Percentiles rank a stretch among this genome's conserved stretches.
Conservation (phyloP, 2,888 invertebrate species). For the Drepana falcataria region DNA sequence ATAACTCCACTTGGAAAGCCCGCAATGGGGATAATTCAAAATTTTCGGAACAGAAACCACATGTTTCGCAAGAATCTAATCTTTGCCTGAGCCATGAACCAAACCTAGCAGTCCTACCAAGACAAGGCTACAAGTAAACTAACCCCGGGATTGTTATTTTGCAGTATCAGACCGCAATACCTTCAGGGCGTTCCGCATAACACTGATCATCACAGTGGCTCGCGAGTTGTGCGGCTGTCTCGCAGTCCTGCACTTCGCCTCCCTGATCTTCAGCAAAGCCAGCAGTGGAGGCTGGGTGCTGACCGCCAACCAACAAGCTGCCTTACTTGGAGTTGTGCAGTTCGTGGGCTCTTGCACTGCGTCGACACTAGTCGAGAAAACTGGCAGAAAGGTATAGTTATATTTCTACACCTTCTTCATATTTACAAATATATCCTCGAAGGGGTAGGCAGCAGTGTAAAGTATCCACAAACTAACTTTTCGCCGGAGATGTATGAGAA, state of each 20-base stretch:
- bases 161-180: constrained; percentile 58
- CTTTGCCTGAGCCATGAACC: no score
- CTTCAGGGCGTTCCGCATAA: constrained; percentile 76
- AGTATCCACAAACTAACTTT: no score
- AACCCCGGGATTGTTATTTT: constrained; percentile 1
- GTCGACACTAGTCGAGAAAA: constrained; percentile 57
- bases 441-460: no score
- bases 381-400: constrained; percentile 60
- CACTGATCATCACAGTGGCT: constrained; percentile 62
- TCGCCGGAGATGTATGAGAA: no score
- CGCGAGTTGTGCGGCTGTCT: constrained; percentile 68
- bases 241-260: constrained; percentile 68
- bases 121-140: no score
- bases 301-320: constrained; percentile 62
- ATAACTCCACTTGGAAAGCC: no score
- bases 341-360: constrained; percentile 63
- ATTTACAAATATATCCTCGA: no score
- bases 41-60: no score
- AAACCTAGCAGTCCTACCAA: no score
- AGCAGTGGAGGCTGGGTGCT: constrained; percentile 44
- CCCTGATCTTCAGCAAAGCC: constrained; percentile 65
- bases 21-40: no score
- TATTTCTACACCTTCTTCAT: background rate
- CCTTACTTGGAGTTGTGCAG: constrained; percentile 58
- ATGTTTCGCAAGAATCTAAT: no score